Evolutionary conservation across 2,888 invertebrate species (phyloP).

Genomic region (Hedya salicella): DNA sequence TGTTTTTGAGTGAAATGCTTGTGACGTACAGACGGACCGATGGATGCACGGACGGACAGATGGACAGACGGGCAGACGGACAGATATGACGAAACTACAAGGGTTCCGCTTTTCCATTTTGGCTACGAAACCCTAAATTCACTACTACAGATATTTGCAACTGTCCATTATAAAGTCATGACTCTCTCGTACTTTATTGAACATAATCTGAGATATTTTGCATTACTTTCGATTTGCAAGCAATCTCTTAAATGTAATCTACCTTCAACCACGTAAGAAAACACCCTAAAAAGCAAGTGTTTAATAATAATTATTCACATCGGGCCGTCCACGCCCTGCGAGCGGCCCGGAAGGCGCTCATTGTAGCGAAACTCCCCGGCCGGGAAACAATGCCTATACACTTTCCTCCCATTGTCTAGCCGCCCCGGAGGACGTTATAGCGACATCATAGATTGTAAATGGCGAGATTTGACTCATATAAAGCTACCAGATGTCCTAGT

Average conservation of each 20-base stretch:
- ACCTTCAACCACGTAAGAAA: constrained; percentile 24
- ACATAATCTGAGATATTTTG: too few species aligned
- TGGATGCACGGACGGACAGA: too few species aligned
- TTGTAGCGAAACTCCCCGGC: constrained; percentile 84
- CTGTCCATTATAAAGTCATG: too few species aligned
- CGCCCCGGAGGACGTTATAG: constrained; percentile 45
- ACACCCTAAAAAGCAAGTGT: constrained; percentile 36
- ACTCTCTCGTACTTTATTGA: too few species aligned
- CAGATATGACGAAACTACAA: too few species aligned
- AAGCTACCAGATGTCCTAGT: not conserved
- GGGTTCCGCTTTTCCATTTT: too few species aligned
- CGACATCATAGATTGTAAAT: constrained; percentile 42
- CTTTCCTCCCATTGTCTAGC: constrained; percentile 80
- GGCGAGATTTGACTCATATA: constrained; percentile 34
- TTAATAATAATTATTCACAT: constrained; percentile 44
- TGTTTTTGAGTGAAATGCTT: too few species aligned
- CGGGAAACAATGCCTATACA: constrained; percentile 76
- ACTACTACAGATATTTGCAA: too few species aligned
- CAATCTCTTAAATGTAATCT: constrained; percentile 6
- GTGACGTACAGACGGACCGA: too few species aligned
- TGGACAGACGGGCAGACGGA: too few species aligned
- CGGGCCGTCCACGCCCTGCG: constrained; percentile 59
- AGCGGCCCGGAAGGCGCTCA: constrained; percentile 77
- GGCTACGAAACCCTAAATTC: too few species aligned
- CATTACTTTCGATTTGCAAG: too few species aligned